A percentile compares a stretch with the other conserved stretches of the same genome.
phyloP scores from a whole-genome alignment of 1,140 invertebrate genomes.

The Tribolium castaneum region DNA sequence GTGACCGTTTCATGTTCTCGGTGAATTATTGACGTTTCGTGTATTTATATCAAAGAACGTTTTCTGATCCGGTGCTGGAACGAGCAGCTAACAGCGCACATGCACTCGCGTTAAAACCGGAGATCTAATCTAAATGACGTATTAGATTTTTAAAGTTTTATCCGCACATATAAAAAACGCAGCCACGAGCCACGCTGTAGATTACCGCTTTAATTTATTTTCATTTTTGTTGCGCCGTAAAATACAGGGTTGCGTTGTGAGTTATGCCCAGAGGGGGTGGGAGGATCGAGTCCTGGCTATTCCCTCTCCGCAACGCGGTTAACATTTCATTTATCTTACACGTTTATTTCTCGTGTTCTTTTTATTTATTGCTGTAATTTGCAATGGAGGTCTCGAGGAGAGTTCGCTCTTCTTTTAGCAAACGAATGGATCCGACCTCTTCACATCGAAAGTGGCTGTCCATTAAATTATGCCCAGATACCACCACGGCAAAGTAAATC shows the following conservation, averaged over 20 bases:
- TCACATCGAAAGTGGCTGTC: constrained; percentile 15
- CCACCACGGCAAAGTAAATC: constrained; percentile 33
- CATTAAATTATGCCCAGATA: constrained; percentile 35
- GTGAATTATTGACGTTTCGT: constrained; percentile 50
- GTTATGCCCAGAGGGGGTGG: constrained; percentile 50
- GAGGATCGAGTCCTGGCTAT: constrained; percentile 43
- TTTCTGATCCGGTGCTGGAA: constrained; percentile 7
- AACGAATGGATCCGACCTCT: constrained; percentile 1
- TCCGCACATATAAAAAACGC: constrained; percentile 56
- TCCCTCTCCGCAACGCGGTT: constrained; percentile 36
- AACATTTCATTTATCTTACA: constrained; percentile 49
- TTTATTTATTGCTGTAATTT: constrained; percentile 45
- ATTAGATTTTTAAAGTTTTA: constrained; percentile 61
- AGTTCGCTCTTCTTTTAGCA: constrained; percentile 16
- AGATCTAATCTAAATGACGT: constrained; percentile 61
- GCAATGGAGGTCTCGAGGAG: constrained; percentile 30
- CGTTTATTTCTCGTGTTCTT: constrained; percentile 40
- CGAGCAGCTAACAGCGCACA: constrained; percentile 42
- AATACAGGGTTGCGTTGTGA: constrained; percentile 51
- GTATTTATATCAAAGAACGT: constrained; percentile 40
- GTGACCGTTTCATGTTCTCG: constrained; percentile 42
- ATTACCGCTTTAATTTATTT: constrained; percentile 59
- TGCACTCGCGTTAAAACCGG: constrained; percentile 53
- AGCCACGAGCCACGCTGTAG: constrained; percentile 57
- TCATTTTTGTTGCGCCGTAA: constrained; percentile 56